Evolutionary conservation across 2,888 invertebrate species (phyloP).

Genomic region (Lasioglossum vierecki): DNA sequence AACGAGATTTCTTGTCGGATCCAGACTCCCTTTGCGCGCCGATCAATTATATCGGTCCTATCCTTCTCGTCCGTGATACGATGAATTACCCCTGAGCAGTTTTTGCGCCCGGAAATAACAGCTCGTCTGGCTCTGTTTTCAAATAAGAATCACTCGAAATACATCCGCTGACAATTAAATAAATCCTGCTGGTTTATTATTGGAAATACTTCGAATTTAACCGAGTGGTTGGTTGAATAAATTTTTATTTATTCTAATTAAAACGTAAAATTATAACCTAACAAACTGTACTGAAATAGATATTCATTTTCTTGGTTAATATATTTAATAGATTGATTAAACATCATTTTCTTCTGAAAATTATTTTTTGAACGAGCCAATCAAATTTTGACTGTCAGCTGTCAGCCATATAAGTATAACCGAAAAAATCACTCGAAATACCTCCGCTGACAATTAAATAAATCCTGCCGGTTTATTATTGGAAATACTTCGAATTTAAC

Average conservation of each 20-base stretch:
- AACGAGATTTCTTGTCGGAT: conserved; percentile 26
- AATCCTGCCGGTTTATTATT: neutral
- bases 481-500: neutral
- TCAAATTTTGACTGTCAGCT: too few species aligned
- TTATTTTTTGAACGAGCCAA: too few species aligned
- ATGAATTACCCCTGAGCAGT: conserved; percentile 20
- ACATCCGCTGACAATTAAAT: neutral
- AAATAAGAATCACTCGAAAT: neutral
- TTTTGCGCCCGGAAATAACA: neutral
- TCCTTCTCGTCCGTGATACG: conserved; percentile 9
- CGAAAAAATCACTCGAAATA: neutral
- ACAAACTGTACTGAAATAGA: too few species aligned
- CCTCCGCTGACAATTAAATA: neutral
- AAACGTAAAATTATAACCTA: too few species aligned
- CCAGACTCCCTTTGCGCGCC: neutral
- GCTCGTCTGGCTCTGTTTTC: neutral
- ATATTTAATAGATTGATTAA: too few species aligned
- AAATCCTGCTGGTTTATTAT: neutral
- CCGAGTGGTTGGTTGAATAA: neutral
- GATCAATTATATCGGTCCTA: conserved; percentile 13
- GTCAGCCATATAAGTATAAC: too few species aligned
- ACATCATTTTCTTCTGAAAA: too few species aligned
- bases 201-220: neutral
- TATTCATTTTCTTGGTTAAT: too few species aligned
- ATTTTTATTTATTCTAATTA: neutral